Percentiles rank a stretch among this genome's conserved stretches.
phyloP scores from a whole-genome alignment of 1,140 invertebrate genomes.

The Colletes gigas region DNA sequence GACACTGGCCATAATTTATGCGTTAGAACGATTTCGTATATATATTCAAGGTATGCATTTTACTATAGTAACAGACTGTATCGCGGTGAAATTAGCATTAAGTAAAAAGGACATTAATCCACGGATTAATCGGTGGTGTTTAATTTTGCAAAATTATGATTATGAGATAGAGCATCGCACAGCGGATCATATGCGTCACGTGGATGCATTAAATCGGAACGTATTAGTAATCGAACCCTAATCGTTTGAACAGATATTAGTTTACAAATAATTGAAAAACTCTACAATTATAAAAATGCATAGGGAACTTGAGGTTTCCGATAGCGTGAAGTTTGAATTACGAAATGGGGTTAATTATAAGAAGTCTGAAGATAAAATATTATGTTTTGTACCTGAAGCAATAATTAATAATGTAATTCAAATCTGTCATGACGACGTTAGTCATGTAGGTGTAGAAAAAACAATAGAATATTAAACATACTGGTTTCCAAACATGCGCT shows the following conservation, averaged over 20 bases:
- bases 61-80: background rate
- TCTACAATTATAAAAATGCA: background rate
- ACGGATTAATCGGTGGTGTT: constrained; percentile 1
- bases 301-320: background rate
- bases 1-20: constrained; percentile 48
- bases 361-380: background rate
- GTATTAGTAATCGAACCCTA: background rate
- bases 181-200: background rate
- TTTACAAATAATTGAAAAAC: background rate
- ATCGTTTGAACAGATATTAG: background rate
- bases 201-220: background rate
- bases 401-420: constrained; percentile 1
- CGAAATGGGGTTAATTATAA: constrained; percentile 2
- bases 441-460: background rate
- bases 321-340: background rate
- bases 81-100: background rate
- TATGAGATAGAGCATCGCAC: background rate
- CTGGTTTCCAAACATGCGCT: background rate
- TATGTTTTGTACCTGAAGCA: background rate
- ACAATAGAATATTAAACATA: background rate
- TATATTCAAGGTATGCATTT: constrained; percentile 53
- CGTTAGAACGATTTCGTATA: constrained; percentile 57
- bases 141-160: constrained; percentile 3
- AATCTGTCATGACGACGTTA: background rate
- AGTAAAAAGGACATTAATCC: background rate